Percentiles rank a stretch among this genome's conserved stretches.
Conservation (phyloP, 2,113 vertebrate species). For the Xyliphius kryptos region DNA sequence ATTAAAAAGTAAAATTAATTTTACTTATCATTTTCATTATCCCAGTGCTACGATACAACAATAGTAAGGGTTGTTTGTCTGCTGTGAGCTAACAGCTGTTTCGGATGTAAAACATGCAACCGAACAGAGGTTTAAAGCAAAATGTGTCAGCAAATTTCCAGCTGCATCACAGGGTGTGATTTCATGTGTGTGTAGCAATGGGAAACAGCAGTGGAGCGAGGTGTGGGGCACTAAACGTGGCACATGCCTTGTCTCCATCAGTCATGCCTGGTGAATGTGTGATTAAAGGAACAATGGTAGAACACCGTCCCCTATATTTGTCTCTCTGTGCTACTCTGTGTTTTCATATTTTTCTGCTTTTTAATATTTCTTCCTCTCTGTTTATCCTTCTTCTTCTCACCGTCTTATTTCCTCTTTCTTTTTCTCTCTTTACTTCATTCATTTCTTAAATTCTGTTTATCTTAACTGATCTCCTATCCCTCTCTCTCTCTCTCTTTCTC, state of each 20-base stretch:
- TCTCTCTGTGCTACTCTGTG: neutral
- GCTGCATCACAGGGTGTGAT: constrained; percentile 4
- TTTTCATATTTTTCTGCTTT: no score
- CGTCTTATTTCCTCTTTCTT: no score
- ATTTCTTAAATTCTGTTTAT: constrained; percentile 1
- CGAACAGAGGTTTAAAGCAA: neutral
- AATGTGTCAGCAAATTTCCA: constrained; percentile 15
- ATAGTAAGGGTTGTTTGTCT: constrained; percentile 6
- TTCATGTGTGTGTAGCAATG: neutral
- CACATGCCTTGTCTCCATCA: constrained; percentile 44
- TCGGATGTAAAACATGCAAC: constrained; percentile 1
- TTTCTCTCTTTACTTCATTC: neutral
- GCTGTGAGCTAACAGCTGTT: constrained; percentile 14
- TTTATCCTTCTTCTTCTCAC: neutral
- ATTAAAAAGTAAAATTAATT: no score
- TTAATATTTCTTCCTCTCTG: neutral
- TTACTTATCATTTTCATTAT: no score
- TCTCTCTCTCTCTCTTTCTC: constrained; percentile 1
- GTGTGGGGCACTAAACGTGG: constrained; percentile 37
- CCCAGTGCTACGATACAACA: no score
- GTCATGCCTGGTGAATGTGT: constrained; percentile 53
- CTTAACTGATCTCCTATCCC: constrained; percentile 24
- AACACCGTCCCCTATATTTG: constrained; percentile 44
- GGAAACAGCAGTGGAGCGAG: constrained; percentile 34
- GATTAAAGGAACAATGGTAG: neutral